A percentile compares a stretch with the other conserved stretches of the same genome.
Conservation (phyloP, 2,888 invertebrate species). For the Drepanosiphum platanoidis region DNA sequence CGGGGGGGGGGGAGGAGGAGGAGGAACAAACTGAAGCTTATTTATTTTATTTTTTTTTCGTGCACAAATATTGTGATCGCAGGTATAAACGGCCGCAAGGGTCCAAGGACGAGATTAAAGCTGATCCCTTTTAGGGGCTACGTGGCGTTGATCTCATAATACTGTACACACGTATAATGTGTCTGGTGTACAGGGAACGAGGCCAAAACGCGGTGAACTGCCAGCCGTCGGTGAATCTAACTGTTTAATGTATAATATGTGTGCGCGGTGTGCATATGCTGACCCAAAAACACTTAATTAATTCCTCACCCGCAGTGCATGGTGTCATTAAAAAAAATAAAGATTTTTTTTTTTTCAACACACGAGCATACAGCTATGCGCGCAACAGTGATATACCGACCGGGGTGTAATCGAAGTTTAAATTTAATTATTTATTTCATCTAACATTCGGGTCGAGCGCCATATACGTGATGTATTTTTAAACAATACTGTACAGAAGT, state of each 20-base stretch:
- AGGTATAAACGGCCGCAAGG: slow-evolving; percentile 36
- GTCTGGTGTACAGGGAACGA: slow-evolving; percentile 14
- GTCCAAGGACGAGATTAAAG: slow-evolving; percentile 55
- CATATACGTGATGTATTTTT: neutral
- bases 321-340: neutral
- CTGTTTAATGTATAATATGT: slow-evolving; percentile 2
- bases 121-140: slow-evolving; percentile 52
- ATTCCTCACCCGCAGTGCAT: slow-evolving; percentile 10
- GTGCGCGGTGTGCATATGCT: neutral
- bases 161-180: slow-evolving; percentile 32
- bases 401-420: neutral
- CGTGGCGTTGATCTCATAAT: slow-evolving; percentile 56
- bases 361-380: too few relatives aligned
- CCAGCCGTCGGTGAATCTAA: slow-evolving; percentile 18
- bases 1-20: too few relatives aligned
- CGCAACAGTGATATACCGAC: neutral
- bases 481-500: neutral
- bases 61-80: slow-evolving; percentile 42
- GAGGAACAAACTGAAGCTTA: slow-evolving; percentile 10
- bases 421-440: slow-evolving; percentile 8
- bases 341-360: neutral
- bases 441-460: neutral
- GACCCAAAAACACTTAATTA: slow-evolving; percentile 53
- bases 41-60: too few relatives aligned
- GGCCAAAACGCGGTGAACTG: slow-evolving; percentile 42